phyloP scores from a whole-genome alignment of 64 coral and sea anemone genomes.

The Orbicella faveolata region DNA sequence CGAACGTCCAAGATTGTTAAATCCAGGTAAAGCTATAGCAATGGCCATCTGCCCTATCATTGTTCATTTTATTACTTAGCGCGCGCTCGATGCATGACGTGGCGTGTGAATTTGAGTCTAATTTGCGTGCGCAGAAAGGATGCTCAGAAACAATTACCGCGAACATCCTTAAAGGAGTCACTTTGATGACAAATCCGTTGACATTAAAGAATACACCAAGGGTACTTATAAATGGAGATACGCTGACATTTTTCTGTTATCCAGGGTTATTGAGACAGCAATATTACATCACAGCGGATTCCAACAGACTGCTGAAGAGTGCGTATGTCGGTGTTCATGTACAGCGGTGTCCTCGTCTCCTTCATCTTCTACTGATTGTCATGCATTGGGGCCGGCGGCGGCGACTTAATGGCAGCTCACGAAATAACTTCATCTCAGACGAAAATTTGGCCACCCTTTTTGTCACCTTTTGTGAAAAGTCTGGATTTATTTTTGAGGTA shows the following conservation, averaged over 20 bases:
- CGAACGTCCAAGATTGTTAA: no score
- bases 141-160: no score
- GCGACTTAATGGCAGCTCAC: conserved; percentile 25
- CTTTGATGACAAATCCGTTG: no score
- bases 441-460: conserved; percentile 67
- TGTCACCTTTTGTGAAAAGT: conserved; percentile 63
- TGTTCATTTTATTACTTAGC: no score
- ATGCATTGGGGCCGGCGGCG: conserved; percentile 81
- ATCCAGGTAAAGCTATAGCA: no score
- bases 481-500: conserved; percentile 61
- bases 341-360: conserved; percentile 61
- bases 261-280: conserved; percentile 26
- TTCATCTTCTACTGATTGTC: conserved; percentile 64
- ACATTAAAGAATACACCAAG: no score
- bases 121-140: no score
- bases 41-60: no score
- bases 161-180: no score
- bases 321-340: conserved; percentile 62
- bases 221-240: no score
- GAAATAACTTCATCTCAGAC: conserved; percentile 45
- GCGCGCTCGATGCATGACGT: no score
- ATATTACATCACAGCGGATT: conserved; percentile 53
- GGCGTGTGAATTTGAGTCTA: no score
- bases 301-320: conserved; percentile 33
- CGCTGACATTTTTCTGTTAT: neutral